Evolutionary conservation across 2,888 invertebrate genomes (phyloP), one percentile per base, ranked within the genome.

Genomic region (Temnothorax ravouxi): DNA sequence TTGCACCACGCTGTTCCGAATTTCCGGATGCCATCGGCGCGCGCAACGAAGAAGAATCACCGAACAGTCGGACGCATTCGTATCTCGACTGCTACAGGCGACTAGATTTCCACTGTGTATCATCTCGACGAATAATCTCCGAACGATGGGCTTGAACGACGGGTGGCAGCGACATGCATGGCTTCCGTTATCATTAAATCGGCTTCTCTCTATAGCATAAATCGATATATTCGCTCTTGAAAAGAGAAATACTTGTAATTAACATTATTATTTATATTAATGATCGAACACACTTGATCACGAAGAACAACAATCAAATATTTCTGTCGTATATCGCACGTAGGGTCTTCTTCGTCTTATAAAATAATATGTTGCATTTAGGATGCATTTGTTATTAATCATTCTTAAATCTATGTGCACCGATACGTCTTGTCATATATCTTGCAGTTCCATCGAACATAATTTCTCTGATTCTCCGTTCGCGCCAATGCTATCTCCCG

Each of bases 11-110:
- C 71, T 71, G 79, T 80, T 90, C 80, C 64, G 72, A 87, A 84
- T 87, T 86, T 92, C 89, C 88, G 85, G 84, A 84, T 66, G 88
- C 71, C 90, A 79, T 79, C 87, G 84, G 54, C 54, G 81, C 50
- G 69, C 72, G 47, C 72, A 87, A 87, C 88, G 89, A 88, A 87
- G 89, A 89, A 90, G 89, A 85, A 89, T 87, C 72, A 84, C 83
- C 84, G 62, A 82, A 86, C 89, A 90, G 89, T 86, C 88, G 89
- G 82, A 86, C 41, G 67, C 54, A 59, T 56, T 64, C 64, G 25
- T 84, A 72, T 84, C 56, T 72, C 74, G 47, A 72, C 13, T 21
- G 79, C 74, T 71, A 59, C 79, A 79, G 74, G 34, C 79, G 79
- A 72, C 72, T 72, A 71, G 74, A 80, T 72, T 74, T 72, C 74